Percentiles rank a stretch among this genome's conserved stretches.
Conservation (phyloP, 2,797 vertebrate genomes). For the Falco naumanni region DNA sequence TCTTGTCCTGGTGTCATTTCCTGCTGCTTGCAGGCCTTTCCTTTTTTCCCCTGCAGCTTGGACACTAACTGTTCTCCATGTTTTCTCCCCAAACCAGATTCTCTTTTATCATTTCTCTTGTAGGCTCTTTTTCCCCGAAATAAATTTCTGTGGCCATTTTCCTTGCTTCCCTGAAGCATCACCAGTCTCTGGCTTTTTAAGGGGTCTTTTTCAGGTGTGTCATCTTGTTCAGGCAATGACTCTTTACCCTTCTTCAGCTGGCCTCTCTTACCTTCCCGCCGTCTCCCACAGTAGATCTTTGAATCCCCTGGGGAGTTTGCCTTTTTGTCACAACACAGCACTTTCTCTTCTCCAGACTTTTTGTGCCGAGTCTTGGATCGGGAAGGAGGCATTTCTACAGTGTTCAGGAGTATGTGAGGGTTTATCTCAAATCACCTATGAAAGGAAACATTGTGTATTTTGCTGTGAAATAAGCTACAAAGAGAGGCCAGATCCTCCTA, state of each 20-base stretch:
- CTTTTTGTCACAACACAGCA: not conserved
- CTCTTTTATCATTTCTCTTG: constrained; percentile 20
- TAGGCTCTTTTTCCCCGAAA: not conserved
- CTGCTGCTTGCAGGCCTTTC: constrained; percentile 31
- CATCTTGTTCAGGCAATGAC: not conserved
- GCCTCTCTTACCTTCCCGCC: not conserved
- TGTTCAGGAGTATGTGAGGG: not conserved
- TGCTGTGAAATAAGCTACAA: not conserved
- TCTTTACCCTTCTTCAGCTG: not conserved
- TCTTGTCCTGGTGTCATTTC: not conserved
- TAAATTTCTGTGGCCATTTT: constrained; percentile 7
- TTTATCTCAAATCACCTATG: not conserved
- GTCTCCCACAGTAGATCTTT: not conserved
- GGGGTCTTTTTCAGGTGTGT: not conserved
- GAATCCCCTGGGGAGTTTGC: not conserved
- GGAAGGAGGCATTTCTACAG: constrained; percentile 42
- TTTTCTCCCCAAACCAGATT: constrained; percentile 54
- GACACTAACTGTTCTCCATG: not conserved
- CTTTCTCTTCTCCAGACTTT: constrained; percentile 8
- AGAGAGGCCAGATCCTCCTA: not conserved
- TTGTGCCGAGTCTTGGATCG: not conserved
- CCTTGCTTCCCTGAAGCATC: constrained; percentile 42
- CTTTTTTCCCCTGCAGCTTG: constrained; percentile 11
- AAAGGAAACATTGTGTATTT: not conserved
- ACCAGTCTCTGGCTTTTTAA: constrained; percentile 20